These are phyloP conservation scores for Anodontia alba DNA, from an alignment of 2,888 invertebrate species.

Conservation along the genomic window DNA sequence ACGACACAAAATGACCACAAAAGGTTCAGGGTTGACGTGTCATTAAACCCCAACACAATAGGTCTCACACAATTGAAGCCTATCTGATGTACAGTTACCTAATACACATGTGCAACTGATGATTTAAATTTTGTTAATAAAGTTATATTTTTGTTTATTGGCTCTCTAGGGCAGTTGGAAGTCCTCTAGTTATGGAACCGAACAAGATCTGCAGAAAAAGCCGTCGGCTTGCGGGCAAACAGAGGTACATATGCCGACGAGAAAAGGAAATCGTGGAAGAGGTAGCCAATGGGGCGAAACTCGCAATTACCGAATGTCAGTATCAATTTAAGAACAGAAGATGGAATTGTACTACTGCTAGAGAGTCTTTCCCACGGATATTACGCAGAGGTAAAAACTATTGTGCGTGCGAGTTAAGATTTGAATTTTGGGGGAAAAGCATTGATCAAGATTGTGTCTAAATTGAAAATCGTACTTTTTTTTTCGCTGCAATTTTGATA, in stretches of 20 bases:
- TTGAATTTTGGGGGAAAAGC: not conserved
- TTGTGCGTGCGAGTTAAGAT: constrained; percentile 7
- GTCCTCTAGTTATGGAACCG: constrained; percentile 95
- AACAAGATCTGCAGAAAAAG: constrained; percentile 95
- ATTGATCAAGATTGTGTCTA: too few relatives aligned
- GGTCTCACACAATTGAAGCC: too few relatives aligned
- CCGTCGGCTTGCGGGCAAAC: constrained; percentile 90
- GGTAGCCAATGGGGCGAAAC: constrained; percentile 91
- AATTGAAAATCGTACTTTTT: too few relatives aligned
- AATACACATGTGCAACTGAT: too few relatives aligned
- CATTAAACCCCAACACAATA: too few relatives aligned
- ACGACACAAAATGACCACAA: too few relatives aligned
- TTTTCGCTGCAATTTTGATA: not conserved
- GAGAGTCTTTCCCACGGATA: constrained; percentile 93
- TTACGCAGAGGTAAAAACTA: constrained; percentile 90
- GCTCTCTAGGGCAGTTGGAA: constrained; percentile 86
- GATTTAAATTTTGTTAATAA: not conserved
- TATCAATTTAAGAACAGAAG: constrained; percentile 92
- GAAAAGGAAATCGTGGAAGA: constrained; percentile 93
- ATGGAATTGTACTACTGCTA: constrained; percentile 95
- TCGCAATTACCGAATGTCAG: constrained; percentile 92
- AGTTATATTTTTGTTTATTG: constrained; percentile 25
- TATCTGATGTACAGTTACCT: too few relatives aligned
- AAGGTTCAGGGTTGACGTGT: too few relatives aligned
- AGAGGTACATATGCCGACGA: constrained; percentile 89